These are phyloP conservation scores for Sciaenops ocellatus DNA, from an alignment of 2,797 vertebrate genomes.

Conservation along the genomic window DNA sequence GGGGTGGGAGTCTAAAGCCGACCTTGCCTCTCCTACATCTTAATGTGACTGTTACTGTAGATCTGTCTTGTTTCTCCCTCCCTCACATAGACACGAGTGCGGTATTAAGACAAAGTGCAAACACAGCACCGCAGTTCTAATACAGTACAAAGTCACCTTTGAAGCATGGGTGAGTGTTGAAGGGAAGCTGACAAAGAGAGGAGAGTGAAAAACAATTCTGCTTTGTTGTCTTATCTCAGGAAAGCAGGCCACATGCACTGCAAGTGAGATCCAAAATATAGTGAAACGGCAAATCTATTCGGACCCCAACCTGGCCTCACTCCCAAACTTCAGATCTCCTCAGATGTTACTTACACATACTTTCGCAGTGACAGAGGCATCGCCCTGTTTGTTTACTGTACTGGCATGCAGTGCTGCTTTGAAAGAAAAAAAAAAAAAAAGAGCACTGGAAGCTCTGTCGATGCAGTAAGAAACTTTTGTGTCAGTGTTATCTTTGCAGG, in stretches of 20 bases:
- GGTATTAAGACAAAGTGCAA: conserved; percentile 68
- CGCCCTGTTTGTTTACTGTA: conserved; percentile 22
- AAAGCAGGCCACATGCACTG: conserved; percentile 32
- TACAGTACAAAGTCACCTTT: conserved; percentile 65
- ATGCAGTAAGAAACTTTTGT: conserved; percentile 52
- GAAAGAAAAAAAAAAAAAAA: not conserved
- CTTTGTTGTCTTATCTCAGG: conserved; percentile 54
- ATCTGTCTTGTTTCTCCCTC: conserved; percentile 31
- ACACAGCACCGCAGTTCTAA: conserved; percentile 58
- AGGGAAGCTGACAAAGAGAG: conserved; percentile 57
- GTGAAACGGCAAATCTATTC: conserved; percentile 38
- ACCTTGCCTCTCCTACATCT: conserved; percentile 43
- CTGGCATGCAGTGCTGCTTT: conserved; percentile 27
- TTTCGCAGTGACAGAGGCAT: conserved; percentile 32
- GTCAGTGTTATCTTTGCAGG: conserved; percentile 57
- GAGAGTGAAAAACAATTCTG: conserved; percentile 47
- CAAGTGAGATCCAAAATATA: conserved; percentile 31
- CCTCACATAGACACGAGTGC: conserved; percentile 41
- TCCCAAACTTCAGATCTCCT: conserved; percentile 34
- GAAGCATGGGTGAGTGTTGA: conserved; percentile 54
- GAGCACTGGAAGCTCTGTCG: conserved; percentile 14
- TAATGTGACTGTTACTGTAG: conserved; percentile 34
- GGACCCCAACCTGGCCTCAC: conserved; percentile 16
- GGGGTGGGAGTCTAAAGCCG: conserved; percentile 21
- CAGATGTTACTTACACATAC: conserved; percentile 41